Evolutionary conservation across 2,888 invertebrate species (phyloP), one percentile per base, ranked within the genome.

Genomic region (Drosophila austrosaltans): DNA sequence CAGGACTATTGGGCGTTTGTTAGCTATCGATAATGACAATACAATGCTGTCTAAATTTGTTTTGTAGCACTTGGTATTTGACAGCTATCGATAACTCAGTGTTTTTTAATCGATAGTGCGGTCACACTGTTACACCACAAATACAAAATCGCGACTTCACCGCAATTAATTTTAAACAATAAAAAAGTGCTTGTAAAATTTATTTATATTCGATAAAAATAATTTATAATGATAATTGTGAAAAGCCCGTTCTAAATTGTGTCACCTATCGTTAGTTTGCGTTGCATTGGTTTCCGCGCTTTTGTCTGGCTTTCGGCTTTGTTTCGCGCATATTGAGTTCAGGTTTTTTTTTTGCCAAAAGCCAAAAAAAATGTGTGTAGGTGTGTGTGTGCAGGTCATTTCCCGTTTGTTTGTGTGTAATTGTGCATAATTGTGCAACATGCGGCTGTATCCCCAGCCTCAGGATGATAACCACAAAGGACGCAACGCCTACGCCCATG

Each of bases 361-460:
- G 42, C 42, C 44, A 57, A n/a, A 42, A 40, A 63, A 28, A 32
- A 60, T 66, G 39, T 65, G 61, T 54, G 65, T 42, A 63, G 62
- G 74, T 62, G 59, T 62, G 36, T 77, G 57, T 61, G 56, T 53
- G 54, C 66, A 59, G 72, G 71, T 75, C 72, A 71, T 72, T 85
- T 81, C 77, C 79, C 80, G 77, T 75, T 73, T 75, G 74, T 82
- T 75, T 82, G 80, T 80, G 78, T 78, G 80, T 75, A 65, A 74
- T 75, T 80, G 32, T 53, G 16, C 22, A 12, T 62, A 42, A 54
- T 67, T 40, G 44, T 40, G 78, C 76, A 85, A 82, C 79, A 87
- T 85, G 87, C 80, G 81, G 83, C 80, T 48, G 22, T 25, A 48
- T 48, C 25, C 22, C 16, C 10, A 72, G 78, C 78, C 74, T 70